These are phyloP conservation scores for Drosophila cognata DNA, from an alignment of 2,888 invertebrate species.

Conservation along the genomic window DNA sequence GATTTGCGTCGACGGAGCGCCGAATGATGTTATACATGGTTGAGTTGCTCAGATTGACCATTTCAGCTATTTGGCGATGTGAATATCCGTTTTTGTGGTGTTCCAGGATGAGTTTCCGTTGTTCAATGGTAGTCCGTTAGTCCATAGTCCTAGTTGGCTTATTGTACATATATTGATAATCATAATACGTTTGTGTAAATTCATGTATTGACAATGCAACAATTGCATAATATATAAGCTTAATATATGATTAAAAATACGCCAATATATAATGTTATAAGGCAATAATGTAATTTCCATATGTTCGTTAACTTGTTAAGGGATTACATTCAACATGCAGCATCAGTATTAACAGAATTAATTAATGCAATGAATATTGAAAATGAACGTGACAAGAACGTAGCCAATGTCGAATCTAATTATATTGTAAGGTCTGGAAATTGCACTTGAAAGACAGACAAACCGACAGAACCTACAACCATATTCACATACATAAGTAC, in stretches of 20 bases:
- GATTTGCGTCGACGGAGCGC: no score
- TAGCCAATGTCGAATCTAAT: not conserved
- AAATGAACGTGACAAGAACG: not conserved
- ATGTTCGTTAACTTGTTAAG: no score
- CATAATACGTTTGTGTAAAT: not conserved
- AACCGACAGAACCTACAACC: not conserved
- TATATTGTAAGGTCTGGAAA: not conserved
- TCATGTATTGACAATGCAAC: not conserved
- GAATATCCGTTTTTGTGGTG: no score
- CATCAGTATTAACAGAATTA: not conserved
- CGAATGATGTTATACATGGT: no score
- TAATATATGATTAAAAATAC: not conserved
- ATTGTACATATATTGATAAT: not conserved
- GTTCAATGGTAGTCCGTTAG: no score
- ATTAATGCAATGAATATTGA: not conserved
- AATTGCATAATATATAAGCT: not conserved
- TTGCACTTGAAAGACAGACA: not conserved
- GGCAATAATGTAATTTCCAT: not conserved
- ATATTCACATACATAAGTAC: not conserved
- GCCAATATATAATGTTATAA: not conserved
- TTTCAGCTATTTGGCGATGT: no score
- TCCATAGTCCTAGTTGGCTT: no score
- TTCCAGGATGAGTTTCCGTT: no score
- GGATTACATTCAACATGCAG: not conserved
- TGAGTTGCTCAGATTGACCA: no score